These are phyloP conservation scores for Adoxophyes honmai DNA, from an alignment of 1,140 invertebrate genomes.

Conservation along the genomic window DNA sequence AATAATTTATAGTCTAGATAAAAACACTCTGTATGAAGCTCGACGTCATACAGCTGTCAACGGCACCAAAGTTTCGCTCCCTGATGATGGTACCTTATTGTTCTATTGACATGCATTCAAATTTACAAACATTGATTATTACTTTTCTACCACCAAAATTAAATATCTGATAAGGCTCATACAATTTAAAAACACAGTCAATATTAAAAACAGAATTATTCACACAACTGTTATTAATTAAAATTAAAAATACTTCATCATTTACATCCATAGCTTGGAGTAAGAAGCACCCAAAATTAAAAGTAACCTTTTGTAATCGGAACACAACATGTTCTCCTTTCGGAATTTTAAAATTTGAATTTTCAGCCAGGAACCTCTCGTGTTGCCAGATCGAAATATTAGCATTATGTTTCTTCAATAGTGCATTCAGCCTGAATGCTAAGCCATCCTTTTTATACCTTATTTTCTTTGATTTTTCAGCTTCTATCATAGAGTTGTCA, in stretches of 20 bases:
- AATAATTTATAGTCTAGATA: too few relatives aligned
- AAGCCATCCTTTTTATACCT: conserved; percentile 62
- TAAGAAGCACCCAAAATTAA: conserved; percentile 51
- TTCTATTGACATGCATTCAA: conserved; percentile 35
- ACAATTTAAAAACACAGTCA: conserved; percentile 50
- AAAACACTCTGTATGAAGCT: too few relatives aligned
- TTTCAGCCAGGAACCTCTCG: conserved; percentile 55
- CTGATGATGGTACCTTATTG: not conserved
- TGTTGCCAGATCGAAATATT: conserved; percentile 58
- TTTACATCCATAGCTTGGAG: conserved; percentile 37
- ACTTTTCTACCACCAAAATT: conserved; percentile 36
- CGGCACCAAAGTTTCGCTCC: too few relatives aligned
- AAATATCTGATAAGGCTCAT: conserved; percentile 48
- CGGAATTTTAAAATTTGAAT: conserved; percentile 58
- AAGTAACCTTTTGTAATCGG: conserved; percentile 38
- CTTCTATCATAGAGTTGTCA: conserved; percentile 19
- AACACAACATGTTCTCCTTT: conserved; percentile 43
- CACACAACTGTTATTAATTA: conserved; percentile 46
- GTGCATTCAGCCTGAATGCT: conserved; percentile 36
- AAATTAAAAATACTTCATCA: conserved; percentile 35
- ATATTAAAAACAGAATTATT: conserved; percentile 30
- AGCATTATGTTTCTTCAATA: conserved; percentile 60
- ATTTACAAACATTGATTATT: conserved; percentile 57
- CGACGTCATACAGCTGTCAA: too few relatives aligned
- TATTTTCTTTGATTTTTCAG: conserved; percentile 43